Percentiles rank a stretch among this genome's conserved stretches.
Evolutionary conservation across 1,140 invertebrate species (phyloP).

Genomic region (Orchesella cincta): DNA sequence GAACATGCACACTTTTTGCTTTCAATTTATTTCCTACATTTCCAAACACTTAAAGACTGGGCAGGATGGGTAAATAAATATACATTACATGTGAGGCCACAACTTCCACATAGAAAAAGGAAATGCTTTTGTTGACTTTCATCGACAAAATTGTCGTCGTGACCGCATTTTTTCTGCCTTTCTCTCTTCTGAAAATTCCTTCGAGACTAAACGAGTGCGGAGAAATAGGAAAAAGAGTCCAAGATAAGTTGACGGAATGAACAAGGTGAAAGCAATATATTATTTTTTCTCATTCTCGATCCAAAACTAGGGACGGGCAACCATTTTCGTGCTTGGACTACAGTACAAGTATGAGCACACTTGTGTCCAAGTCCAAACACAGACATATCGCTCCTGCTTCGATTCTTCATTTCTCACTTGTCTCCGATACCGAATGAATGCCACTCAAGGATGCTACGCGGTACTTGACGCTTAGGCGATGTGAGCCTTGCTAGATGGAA

Average conservation of each 20-base stretch:
- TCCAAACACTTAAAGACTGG: too few relatives aligned
- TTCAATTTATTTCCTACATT: too few relatives aligned
- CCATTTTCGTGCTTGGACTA: background rate
- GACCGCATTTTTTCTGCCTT: slow-evolving; percentile 4
- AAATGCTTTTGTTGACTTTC: slow-evolving; percentile 24
- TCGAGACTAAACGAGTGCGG: background rate
- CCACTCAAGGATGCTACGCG: background rate
- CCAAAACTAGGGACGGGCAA: background rate
- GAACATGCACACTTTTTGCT: too few relatives aligned
- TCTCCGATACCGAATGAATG: background rate
- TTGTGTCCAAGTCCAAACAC: background rate
- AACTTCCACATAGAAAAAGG: background rate
- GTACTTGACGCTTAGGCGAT: background rate
- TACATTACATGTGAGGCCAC: background rate
- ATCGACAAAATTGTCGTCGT: slow-evolving; percentile 21
- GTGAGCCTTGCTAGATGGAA: background rate
- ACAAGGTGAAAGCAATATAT: slow-evolving; percentile 30
- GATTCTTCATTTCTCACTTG: slow-evolving; percentile 27
- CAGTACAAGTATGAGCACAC: background rate
- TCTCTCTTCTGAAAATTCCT: background rate
- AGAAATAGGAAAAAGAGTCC: background rate
- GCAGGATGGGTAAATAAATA: too few relatives aligned
- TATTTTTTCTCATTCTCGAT: background rate
- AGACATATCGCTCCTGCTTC: slow-evolving; percentile 1
- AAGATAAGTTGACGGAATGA: slow-evolving; percentile 24